Base-by-base conservation (phyloP, 2,113 vertebrate genomes). In the Halichoerus grypus region DNA sequence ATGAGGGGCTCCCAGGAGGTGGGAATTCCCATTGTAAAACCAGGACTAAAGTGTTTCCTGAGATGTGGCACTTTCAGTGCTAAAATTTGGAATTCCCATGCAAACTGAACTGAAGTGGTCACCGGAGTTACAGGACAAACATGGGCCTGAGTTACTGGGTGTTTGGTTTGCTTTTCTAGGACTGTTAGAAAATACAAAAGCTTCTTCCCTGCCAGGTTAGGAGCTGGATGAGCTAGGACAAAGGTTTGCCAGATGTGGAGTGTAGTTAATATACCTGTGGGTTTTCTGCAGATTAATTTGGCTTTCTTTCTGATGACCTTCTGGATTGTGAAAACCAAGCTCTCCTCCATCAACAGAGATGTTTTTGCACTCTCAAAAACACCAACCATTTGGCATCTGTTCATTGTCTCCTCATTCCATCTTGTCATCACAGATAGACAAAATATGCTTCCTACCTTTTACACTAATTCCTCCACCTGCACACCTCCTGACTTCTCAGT, bases 241-340 rank as follows among this genome's bases (percentile, higher is more conserved):
- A 31, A 22, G 36, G 5, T 7, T 77, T 49, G 49, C 63, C 69
- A 39, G 31, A 39, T 33, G 24, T 69, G 49, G 16, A 16, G 31
- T 91, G 39, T 28, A 79, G 76, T 91, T 63, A 79, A 33, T 67
- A 77, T 15, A 24, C 31, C 16, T 46, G 12, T 69, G 51, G 24
- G 63, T 16, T 82, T 86, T 93, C 74, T 14, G 22, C 92, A 94
- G 94, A 28, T 94, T 42, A 97, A 96, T 42, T 71, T 94, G 55
- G 22, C 15, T 18, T 92, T 97, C 53, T 89, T 84, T 63, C 16
- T 93, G 51, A 84, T 63, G 53, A 95, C 53, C 9, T 26, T 97
- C 36, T 92, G 89, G 89, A 89, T 95, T 21, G 22, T 97, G 85
- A 95, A 61, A 80, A 88, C 28, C 22, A 97, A 89, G 22, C 96